Conservation (phyloP, 2,113 vertebrate genomes). For the Clarias batrachus region DNA sequence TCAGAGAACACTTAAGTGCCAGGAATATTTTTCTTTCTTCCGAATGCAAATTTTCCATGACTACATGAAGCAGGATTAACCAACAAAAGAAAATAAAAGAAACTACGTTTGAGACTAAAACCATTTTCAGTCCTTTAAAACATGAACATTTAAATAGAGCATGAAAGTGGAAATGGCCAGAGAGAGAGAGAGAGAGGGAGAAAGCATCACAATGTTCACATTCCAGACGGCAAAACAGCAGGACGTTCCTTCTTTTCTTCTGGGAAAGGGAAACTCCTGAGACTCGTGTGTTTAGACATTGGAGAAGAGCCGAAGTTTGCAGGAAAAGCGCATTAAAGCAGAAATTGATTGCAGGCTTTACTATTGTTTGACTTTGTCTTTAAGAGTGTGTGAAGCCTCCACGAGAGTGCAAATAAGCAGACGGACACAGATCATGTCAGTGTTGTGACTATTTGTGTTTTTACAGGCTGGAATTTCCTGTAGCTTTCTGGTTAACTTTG, state of each 20-base stretch:
- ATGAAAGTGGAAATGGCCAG: background rate
- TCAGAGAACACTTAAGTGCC: background rate
- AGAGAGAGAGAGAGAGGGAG: conserved; percentile 20
- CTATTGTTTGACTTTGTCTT: conserved; percentile 60
- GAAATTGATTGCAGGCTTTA: conserved; percentile 57
- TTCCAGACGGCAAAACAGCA: conserved; percentile 59
- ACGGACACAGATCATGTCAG: background rate
- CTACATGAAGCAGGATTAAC: background rate
- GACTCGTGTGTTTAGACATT: conserved; percentile 51
- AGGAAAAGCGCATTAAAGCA: conserved; percentile 68
- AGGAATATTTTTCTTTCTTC: background rate
- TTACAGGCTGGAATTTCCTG: conserved; percentile 67
- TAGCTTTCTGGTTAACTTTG: conserved; percentile 43
- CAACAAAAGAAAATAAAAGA: background rate
- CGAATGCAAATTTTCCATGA: background rate
- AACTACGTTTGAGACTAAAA: background rate
- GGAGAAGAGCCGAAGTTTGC: conserved; percentile 38
- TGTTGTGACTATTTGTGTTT: conserved; percentile 7
- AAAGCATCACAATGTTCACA: conserved; percentile 53
- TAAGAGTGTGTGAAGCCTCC: conserved; percentile 19
- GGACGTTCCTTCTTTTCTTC: conserved; percentile 57
- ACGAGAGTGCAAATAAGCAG: conserved; percentile 22
- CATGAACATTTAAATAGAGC: background rate
- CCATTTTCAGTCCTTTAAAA: background rate
- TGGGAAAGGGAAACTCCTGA: conserved; percentile 55